Base-by-base conservation (phyloP, 64 coral and sea anemone genomes). In the Stichodactyla mertensii region DNA sequence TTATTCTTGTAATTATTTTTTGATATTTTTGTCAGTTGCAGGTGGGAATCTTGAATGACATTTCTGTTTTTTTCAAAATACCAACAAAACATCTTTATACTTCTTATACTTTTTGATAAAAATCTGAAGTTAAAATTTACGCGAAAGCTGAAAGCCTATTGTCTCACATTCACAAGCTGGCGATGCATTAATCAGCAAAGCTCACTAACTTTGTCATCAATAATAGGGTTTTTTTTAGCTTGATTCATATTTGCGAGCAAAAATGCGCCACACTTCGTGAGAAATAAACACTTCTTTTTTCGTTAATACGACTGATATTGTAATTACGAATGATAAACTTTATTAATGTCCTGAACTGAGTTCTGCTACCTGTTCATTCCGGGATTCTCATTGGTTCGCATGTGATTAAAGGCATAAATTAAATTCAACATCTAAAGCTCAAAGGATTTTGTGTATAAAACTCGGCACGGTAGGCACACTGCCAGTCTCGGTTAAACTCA, bases 401-500 rank as follows among this genome's bases (percentile, higher is more conserved):
- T 1, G 1, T 31, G 10, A 74, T 31, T 12, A 74, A 13, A 4
- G 69, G 7, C 24, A 74, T 36, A 23, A 74, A 74, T 74, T 11
- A 23, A 74, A 74, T 74, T 11, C 13, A 74, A 6, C 26, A 74
- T 74, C 27, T 23, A 74, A 12, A 23, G 24, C 69, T 74, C 22
- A 27, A 74, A 27, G 24, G 24, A 12, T 11, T 74, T 74, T 74
- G 69, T 74, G 24, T 74, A 74, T 74, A 74, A 74, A 74, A 36
- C 4, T 6, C 69, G 4, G 10, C 24, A 55, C 4, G 52, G 14
- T 54, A 81, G 78, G 78, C 78, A 81, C 20, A 55, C 78, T 55
- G 78, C 78, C 78, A 81, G 78, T 81, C 78, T 81, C 10, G 78
- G 78, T 53, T 81, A 81, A 81, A 52, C 78, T 53, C 36, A 81